A percentile compares a stretch with the other conserved stretches of the same genome.
These are phyloP conservation scores for Yponomeuta plumbellus DNA, from an alignment of 2,888 invertebrate species.

Conservation along the genomic window DNA sequence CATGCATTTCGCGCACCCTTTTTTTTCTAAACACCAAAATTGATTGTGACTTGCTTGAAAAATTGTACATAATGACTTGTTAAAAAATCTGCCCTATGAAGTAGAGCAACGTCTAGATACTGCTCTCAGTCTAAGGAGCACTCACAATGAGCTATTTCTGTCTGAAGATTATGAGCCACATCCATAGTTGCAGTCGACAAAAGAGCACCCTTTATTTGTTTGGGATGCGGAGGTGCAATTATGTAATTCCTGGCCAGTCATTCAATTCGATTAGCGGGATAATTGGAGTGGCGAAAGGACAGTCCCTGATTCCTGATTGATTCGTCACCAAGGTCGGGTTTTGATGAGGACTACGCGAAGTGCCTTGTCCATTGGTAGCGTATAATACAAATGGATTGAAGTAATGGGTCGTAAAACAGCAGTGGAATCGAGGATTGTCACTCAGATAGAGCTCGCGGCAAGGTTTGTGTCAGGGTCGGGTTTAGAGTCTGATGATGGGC, in stretches of 20 bases:
- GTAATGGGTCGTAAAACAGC: not conserved
- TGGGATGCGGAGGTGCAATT: slow-evolving; percentile 18
- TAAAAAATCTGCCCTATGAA: no score
- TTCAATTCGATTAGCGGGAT: slow-evolving; percentile 69
- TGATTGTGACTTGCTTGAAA: no score
- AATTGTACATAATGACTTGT: no score
- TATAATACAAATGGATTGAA: not conserved
- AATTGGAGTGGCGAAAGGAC: slow-evolving; percentile 62
- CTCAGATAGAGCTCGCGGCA: not conserved
- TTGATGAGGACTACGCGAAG: slow-evolving; percentile 3
- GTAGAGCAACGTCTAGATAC: no score
- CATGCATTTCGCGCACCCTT: no score
- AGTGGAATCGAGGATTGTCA: not conserved
- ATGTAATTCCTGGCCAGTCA: slow-evolving; percentile 42
- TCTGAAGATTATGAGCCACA: no score
- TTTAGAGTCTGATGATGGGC: not conserved
- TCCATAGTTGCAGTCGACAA: not conserved
- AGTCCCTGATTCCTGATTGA: slow-evolving; percentile 32
- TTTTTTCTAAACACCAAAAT: no score
- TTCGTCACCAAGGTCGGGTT: slow-evolving; percentile 41
- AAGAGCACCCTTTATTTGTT: slow-evolving; percentile 9
- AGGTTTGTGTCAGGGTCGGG: not conserved
- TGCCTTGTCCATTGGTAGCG: slow-evolving; percentile 4
- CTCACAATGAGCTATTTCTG: no score
- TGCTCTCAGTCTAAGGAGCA: no score